Evolutionary conservation across 2,113 vertebrate genomes (phyloP).

Genomic region (Peromyscus leucopus): DNA sequence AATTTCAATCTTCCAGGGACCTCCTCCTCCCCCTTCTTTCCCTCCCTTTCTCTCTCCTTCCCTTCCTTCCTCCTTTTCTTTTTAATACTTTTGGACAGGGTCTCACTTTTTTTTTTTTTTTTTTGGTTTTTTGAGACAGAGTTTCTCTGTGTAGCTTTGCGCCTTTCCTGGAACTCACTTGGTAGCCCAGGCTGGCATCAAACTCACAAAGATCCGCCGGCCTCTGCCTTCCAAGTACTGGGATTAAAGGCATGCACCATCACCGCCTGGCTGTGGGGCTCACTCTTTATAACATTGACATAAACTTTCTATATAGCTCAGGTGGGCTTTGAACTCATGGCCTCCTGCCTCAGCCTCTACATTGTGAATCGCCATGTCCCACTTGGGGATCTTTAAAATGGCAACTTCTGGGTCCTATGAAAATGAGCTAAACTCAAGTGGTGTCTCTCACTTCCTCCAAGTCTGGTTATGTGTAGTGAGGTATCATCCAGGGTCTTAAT

Average conservation of each 20-base stretch:
- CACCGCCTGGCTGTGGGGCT: background rate
- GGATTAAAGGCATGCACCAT: too few species aligned
- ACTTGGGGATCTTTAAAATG: background rate
- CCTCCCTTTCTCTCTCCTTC: background rate
- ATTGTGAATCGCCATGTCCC: background rate
- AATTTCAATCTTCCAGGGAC: background rate
- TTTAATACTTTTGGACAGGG: background rate
- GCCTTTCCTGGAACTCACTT: too few species aligned
- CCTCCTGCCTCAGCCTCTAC: background rate
- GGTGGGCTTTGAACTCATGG: background rate
- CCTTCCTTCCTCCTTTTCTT: background rate
- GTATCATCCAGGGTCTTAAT: background rate
- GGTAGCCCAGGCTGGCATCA: too few species aligned
- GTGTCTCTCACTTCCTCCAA: background rate
- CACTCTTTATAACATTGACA: background rate
- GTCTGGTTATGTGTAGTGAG: background rate
- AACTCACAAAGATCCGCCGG: too few species aligned
- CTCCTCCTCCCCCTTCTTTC: background rate
- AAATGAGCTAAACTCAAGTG: background rate
- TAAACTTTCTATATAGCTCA: background rate
- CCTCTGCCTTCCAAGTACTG: too few species aligned
- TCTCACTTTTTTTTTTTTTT: background rate
- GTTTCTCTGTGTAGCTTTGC: too few species aligned
- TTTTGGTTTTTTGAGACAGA: too few species aligned
- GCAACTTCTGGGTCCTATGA: rapidly evolving